Base-by-base conservation (phyloP, 2,113 vertebrate genomes). In the Piprites chloris region DNA sequence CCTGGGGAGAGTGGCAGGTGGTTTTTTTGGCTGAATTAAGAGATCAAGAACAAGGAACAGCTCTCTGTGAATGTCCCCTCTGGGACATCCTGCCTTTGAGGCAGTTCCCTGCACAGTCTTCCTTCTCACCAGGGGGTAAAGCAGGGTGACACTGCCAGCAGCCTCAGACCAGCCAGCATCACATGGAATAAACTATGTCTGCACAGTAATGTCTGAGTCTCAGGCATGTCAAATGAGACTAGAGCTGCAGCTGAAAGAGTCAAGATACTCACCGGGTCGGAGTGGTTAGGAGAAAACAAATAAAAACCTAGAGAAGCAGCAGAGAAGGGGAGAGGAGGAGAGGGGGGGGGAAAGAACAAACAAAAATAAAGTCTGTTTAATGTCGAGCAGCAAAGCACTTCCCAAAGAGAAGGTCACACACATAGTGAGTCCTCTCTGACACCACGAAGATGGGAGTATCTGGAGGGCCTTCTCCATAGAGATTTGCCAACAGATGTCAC, bases 281-380 rank as follows among this genome's bases (percentile, higher is more conserved):
- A 98, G 47, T 98, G 97, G 96, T 99, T 99, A 24, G 98, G 97
- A 59, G 99, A 99, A 97, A 99, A 99, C 90, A 99, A 98, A 97
- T 99, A 99, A 98, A 99, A 99, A 87, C 99, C 99, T 99, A 92
- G 56, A 97, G 93, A 88, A 76, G 52, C 20, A 49, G 75, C 61
- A 87, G 46, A 69, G 58, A 75, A 21, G 14, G 14, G 22, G 0
- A 55, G 35, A 62, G 21, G 8, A 62, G 21, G 41, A 33, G 35
- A 79, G 42, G 78, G 69, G 24, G 2, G 16, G 33, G 32, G 26
- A 87, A 81, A 81, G 49, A 89, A 81, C 17, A 78, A 93, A 88
- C 10, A 91, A 81, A 90, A 77, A 49, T 8, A 23, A 67, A 86
- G 28, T 27, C 61, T 62, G 56, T 49, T 92, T 72, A 63, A 72